A percentile compares a stretch with the other conserved stretches of the same genome.
These are phyloP conservation scores for Chalcosyrphus nemorum DNA, from an alignment of 2,888 invertebrate species.

Conservation along the genomic window DNA sequence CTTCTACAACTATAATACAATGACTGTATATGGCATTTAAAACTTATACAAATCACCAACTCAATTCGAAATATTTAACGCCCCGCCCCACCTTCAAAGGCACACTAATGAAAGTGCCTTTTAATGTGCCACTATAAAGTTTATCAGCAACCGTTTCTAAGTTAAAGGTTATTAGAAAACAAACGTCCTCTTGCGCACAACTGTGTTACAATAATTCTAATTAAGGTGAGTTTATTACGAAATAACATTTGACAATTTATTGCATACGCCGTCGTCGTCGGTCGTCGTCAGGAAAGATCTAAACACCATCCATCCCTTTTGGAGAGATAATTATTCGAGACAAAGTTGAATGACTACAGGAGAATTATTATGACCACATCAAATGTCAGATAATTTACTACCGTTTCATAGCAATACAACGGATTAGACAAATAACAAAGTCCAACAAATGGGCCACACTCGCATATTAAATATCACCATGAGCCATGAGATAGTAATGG, in stretches of 20 bases:
- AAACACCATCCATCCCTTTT: constrained; percentile 45
- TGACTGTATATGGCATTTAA: too few relatives aligned
- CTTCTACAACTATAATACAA: too few relatives aligned
- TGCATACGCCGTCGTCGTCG: not conserved
- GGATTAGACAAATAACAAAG: constrained; percentile 58
- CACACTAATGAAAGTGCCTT: constrained; percentile 39
- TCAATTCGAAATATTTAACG: not conserved
- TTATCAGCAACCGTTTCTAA: constrained; percentile 48
- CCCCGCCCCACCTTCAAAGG: constrained; percentile 14
- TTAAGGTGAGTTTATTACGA: constrained; percentile 63
- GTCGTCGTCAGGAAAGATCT: not conserved
- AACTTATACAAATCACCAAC: too few relatives aligned
- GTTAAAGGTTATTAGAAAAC: constrained; percentile 40
- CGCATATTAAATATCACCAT: constrained; percentile 68
- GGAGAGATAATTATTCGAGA: constrained; percentile 66
- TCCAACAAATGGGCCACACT: constrained; percentile 63
- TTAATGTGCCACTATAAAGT: constrained; percentile 51
- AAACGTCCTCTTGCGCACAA: constrained; percentile 15
- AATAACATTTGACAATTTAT: constrained; percentile 66
- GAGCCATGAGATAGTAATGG: constrained; percentile 34
- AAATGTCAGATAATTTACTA: constrained; percentile 74
- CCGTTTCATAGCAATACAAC: constrained; percentile 47
- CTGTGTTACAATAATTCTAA: constrained; percentile 56
- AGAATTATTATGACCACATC: constrained; percentile 74
- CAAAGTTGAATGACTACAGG: constrained; percentile 63